Conservation (phyloP, 1,140 invertebrate species). For the Bemisia tabaci region DNA sequence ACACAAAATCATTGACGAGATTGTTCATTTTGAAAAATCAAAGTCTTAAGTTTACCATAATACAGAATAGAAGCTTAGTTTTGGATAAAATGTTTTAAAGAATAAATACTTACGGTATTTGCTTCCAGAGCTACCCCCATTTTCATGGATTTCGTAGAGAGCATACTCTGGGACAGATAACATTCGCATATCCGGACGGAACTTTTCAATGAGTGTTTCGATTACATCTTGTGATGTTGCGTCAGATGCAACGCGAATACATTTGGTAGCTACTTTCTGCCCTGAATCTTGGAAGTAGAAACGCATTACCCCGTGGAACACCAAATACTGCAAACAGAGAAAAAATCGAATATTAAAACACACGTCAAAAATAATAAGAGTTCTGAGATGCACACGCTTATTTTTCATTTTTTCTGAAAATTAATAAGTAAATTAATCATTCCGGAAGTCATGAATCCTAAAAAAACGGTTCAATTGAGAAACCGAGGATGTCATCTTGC, state of each 20-base stretch:
- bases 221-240: conserved; percentile 91
- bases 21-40: too few species aligned
- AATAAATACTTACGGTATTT: conserved; percentile 7
- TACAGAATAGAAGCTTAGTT: too few species aligned
- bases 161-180: conserved; percentile 89
- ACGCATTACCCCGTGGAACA: conserved; percentile 97
- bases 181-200: conserved; percentile 98
- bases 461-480: too few species aligned
- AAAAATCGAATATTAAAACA: conserved; percentile 4
- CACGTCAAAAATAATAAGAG: too few species aligned
- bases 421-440: too few species aligned
- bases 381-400: too few species aligned
- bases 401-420: too few species aligned
- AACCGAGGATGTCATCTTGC: too few species aligned
- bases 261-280: conserved; percentile 97
- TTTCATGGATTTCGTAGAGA: conserved; percentile 93
- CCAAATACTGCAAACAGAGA: conserved; percentile 64
- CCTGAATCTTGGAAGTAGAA: conserved; percentile 98
- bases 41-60: too few species aligned
- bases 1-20: too few species aligned
- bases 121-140: conserved; percentile 60
- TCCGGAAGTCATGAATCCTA: too few species aligned
- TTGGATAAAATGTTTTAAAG: conserved; percentile 1
- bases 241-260: conserved; percentile 90
- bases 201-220: conserved; percentile 95